Conservation (phyloP, 2,888 invertebrate genomes). For the Sinopyrophorus schimmeli region DNA sequence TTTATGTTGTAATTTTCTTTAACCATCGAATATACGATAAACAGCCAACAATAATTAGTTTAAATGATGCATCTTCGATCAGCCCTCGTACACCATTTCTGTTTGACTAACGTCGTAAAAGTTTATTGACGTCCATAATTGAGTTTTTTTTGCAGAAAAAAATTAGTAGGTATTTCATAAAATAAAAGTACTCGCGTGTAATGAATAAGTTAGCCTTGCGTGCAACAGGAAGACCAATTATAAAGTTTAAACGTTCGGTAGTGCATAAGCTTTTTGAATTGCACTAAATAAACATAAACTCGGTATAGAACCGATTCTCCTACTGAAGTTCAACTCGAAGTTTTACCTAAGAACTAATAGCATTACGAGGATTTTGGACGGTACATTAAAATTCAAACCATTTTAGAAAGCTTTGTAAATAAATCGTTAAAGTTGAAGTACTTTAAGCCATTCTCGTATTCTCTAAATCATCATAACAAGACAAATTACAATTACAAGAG, state of each 20-base stretch:
- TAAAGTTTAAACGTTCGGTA: constrained; percentile 41
- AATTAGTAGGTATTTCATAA: no score
- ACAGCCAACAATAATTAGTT: no score
- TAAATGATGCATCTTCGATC: no score
- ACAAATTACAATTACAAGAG: constrained; percentile 10
- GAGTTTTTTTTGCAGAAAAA: no score
- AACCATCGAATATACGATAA: no score
- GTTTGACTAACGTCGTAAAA: no score
- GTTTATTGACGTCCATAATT: constrained; percentile 12
- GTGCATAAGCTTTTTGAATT: constrained; percentile 24
- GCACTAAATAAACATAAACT: constrained; percentile 37
- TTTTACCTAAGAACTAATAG: constrained; percentile 15
- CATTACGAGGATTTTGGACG: constrained; percentile 9
- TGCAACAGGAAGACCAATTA: constrained; percentile 39
- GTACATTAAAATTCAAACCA: constrained; percentile 8
- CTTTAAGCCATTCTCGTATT: background rate
- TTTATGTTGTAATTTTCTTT: no score
- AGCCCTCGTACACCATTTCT: no score
- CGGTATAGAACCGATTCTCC: constrained; percentile 9
- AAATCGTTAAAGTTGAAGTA: constrained; percentile 13
- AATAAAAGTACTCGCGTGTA: constrained; percentile 37
- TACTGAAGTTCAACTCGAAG: constrained; percentile 10
- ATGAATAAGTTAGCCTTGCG: constrained; percentile 32
- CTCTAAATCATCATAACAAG: constrained; percentile 3
- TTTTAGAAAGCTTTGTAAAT: constrained; percentile 19